Percentiles rank a stretch among this genome's conserved stretches.
Conservation (phyloP, 1,140 invertebrate genomes). For the Littorina saxatilis region DNA sequence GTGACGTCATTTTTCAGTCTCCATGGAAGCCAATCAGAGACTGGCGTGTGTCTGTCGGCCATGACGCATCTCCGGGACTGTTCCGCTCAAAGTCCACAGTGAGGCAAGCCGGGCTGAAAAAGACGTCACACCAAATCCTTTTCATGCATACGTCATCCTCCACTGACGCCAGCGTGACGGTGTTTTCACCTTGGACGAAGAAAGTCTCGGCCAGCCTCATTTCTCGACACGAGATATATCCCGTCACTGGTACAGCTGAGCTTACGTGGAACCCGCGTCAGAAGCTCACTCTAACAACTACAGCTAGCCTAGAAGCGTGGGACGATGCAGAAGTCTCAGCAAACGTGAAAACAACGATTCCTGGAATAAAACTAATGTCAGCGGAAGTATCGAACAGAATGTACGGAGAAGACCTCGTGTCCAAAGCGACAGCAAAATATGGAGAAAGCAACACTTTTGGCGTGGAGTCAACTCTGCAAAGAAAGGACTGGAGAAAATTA, state of each 20-base stretch:
- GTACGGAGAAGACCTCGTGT: background rate
- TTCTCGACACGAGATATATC: background rate
- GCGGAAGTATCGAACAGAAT: conserved; percentile 27
- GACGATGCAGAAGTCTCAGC: background rate
- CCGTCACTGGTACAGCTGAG: background rate
- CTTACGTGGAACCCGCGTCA: conserved; percentile 1
- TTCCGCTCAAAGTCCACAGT: conserved; percentile 12
- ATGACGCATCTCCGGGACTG: background rate
- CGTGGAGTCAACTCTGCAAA: background rate
- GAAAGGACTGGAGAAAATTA: background rate
- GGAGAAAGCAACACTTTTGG: background rate
- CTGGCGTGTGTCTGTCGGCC: background rate
- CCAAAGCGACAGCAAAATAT: background rate
- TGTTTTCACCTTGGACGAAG: background rate
- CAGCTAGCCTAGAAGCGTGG: background rate
- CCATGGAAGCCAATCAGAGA: conserved; percentile 29
- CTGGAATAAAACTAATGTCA: background rate
- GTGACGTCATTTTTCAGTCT: conserved; percentile 19
- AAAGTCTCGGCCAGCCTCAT: background rate
- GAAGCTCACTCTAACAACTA: background rate
- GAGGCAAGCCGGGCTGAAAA: background rate
- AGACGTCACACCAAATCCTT: background rate
- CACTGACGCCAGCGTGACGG: conserved; percentile 4
- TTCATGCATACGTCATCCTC: background rate
- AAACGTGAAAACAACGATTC: background rate